Base-by-base conservation (phyloP, 2,797 vertebrate species). In the Gallinago stenura region DNA sequence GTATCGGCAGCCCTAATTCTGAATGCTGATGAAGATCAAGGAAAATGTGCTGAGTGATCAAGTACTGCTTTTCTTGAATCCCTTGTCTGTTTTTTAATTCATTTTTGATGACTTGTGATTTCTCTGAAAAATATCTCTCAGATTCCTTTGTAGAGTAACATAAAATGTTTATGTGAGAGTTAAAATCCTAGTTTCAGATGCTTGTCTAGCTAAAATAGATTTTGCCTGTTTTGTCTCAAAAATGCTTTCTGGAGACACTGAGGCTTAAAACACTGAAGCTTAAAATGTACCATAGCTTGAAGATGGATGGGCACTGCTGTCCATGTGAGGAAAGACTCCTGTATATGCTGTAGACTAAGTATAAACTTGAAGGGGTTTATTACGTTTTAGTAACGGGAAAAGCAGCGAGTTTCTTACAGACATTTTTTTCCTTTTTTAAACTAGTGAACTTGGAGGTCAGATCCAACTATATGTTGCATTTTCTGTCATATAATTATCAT, bases 401-500 rank as follows among this genome's bases (percentile, higher is more conserved):
- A 60, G 0, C 43, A 87, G 10, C 13, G 56, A 76, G 57, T 88
- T 91, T 64, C 50, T 73, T 94, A 31, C 12, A 51, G 53, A 30
- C 21, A 1, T 50, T 89, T 82, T 79, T 64, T 51, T 43, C 20
- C 13, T 58, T 84, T 95, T 69, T 85, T 95, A 75, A 93, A 37
- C 69, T 51, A 53, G 43, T 69, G 77, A 94, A 76, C 73, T 83
- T 76, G 72, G 72, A 96, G 89, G 82, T 88, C 61, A 88, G 48
- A 28, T 90, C 68, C 70, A 87, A 92, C 26, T 93, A 39, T 43
- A 89, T 90, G 82, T 91, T 95, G 61, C 33, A 70, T 95, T 96
- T 95, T 93, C 28, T 97, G 53, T 89, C 68, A n/a, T 92, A 87
- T 91, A 88, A 96, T 96, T 94, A 96, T 91, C 83, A 64, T 64